phyloP scores from a whole-genome alignment of 1,140 invertebrate genomes.

The Stenopsyche tienmushanensis region DNA sequence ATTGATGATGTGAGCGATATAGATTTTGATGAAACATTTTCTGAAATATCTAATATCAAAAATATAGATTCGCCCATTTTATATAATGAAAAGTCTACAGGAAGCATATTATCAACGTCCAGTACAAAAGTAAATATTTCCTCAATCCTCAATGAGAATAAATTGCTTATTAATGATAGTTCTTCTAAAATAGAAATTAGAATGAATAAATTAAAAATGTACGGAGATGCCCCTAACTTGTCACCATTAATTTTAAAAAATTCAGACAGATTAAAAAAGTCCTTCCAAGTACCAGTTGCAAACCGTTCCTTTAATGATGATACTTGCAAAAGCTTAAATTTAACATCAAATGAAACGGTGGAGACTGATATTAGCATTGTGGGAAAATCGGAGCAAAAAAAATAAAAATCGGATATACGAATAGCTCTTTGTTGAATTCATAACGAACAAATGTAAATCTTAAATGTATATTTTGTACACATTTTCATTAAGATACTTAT shows the following conservation, averaged over 20 bases:
- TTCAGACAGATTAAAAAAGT: conserved; percentile 44
- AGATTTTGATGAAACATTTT: conserved; percentile 34
- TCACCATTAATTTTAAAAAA: conserved; percentile 48
- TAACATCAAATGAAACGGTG: conserved; percentile 28
- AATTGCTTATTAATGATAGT: conserved; percentile 18
- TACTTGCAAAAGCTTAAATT: conserved; percentile 44
- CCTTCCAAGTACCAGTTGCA: conserved; percentile 43
- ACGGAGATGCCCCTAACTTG: conserved; percentile 52
- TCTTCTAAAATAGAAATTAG: conserved; percentile 47
- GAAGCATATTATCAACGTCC: neutral
- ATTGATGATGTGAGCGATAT: conserved; percentile 24
- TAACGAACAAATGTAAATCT: too few relatives aligned
- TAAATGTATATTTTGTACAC: too few relatives aligned
- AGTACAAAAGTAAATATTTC: conserved; percentile 14
- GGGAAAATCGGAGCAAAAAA: neutral
- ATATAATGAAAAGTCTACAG: too few relatives aligned
- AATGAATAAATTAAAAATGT: conserved; percentile 50
- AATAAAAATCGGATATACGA: too few relatives aligned
- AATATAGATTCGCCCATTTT: neutral
- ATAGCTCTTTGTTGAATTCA: too few relatives aligned
- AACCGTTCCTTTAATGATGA: conserved; percentile 48
- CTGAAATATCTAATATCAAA: conserved; percentile 7
- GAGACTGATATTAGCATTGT: conserved; percentile 39
- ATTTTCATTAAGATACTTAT: too few relatives aligned
- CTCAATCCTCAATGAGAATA: conserved; percentile 14